Evolutionary conservation across 1,140 invertebrate species (phyloP).

Genomic region (Caenorhabditis tropicalis): DNA sequence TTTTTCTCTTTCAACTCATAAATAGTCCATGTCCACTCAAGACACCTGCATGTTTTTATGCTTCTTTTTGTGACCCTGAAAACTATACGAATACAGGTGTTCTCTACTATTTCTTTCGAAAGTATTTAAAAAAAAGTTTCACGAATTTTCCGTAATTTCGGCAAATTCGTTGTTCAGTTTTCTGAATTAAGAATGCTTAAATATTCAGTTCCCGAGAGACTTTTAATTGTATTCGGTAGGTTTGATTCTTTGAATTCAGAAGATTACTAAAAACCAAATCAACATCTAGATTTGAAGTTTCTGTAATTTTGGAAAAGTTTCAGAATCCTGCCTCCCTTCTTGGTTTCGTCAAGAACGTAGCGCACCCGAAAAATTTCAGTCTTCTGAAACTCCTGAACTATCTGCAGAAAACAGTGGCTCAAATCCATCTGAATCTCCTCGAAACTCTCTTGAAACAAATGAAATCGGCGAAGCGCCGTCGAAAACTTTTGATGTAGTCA

Average conservation of each 20-base stretch:
- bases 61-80: conserved; percentile 33
- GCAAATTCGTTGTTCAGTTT: not conserved
- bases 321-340: conserved; percentile 22
- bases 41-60: conserved; percentile 7
- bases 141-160: not conserved
- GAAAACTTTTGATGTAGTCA: not conserved
- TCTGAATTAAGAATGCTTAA: not conserved
- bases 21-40: not conserved
- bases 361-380: not conserved
- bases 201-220: not conserved
- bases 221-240: conserved; percentile 3
- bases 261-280: not conserved
- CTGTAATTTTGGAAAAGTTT: not conserved
- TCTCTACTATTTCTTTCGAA: not conserved
- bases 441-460: not conserved
- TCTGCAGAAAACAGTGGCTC: not conserved
- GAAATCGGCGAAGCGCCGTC: conserved; percentile 4
- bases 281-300: not conserved
- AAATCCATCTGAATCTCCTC: not conserved
- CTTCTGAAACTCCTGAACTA: not conserved
- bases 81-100: conserved; percentile 39
- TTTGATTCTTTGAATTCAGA: not conserved
- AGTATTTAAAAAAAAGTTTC: not conserved
- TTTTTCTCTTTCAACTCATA: too few relatives aligned
- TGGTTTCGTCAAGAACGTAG: conserved; percentile 33